Conservation (phyloP, 2,797 vertebrate species). For the Myotis planiceps region DNA sequence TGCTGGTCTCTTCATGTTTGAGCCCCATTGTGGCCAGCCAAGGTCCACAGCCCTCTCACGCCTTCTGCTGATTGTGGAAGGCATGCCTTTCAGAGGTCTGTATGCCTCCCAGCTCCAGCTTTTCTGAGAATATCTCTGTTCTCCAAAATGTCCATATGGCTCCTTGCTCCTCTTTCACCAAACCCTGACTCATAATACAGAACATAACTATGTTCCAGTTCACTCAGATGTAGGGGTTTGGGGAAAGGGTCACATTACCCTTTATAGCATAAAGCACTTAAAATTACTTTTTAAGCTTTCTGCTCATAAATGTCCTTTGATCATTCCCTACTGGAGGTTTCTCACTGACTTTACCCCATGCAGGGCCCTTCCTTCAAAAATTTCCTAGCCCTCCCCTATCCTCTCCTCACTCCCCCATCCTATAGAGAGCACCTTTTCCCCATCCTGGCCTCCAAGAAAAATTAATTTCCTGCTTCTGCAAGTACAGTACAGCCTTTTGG, state of each 20-base stretch:
- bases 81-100: neutral
- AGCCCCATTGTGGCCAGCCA: neutral
- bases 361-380: neutral
- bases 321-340: neutral
- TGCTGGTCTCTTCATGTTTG: neutral
- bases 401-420: neutral
- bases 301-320: neutral
- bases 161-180: neutral
- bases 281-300: neutral
- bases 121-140: neutral
- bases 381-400: neutral
- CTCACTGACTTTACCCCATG: neutral
- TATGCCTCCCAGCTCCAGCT: neutral
- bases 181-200: neutral
- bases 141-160: neutral
- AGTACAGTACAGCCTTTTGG: slow-evolving; percentile 10
- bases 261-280: neutral
- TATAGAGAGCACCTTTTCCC: neutral
- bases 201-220: neutral
- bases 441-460: neutral
- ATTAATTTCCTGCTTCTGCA: slow-evolving; percentile 61
- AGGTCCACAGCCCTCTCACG: neutral
- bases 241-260: neutral
- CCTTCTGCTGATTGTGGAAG: neutral
- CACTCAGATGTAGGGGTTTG: neutral